Conservation (phyloP, 2,113 vertebrate species). For the Vombatus ursinus region DNA sequence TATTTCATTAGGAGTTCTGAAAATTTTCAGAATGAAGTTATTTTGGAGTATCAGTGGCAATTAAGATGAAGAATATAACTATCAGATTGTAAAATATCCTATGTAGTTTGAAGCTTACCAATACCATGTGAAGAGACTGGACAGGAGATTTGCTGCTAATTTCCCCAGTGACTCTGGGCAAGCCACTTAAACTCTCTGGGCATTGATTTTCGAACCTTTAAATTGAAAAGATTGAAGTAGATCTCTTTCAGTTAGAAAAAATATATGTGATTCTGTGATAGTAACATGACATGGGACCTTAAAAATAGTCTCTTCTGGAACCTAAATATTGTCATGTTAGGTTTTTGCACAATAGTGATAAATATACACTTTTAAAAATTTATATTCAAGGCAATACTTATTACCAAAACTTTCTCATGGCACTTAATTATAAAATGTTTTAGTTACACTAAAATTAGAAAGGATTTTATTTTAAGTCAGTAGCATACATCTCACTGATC, state of each 20-base stretch:
- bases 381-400: background rate
- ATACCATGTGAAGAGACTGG: background rate
- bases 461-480: background rate
- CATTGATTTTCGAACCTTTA: background rate
- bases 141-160: background rate
- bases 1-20: background rate
- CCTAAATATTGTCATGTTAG: background rate
- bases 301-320: background rate
- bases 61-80: conserved; percentile 11
- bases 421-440: background rate
- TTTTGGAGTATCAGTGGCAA: background rate
- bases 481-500: background rate
- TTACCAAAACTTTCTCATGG: background rate
- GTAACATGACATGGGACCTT: background rate
- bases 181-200: background rate
- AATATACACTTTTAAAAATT: background rate
- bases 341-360: background rate
- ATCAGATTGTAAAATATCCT: background rate
- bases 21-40: conserved; percentile 5
- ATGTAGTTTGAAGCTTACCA: background rate
- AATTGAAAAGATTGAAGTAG: background rate
- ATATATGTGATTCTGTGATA: background rate
- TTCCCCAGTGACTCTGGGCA: background rate
- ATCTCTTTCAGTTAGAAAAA: background rate
- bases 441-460: background rate